Evolutionary conservation across 2,888 invertebrate genomes (phyloP).

Genomic region (Drosophila kuntzei): DNA sequence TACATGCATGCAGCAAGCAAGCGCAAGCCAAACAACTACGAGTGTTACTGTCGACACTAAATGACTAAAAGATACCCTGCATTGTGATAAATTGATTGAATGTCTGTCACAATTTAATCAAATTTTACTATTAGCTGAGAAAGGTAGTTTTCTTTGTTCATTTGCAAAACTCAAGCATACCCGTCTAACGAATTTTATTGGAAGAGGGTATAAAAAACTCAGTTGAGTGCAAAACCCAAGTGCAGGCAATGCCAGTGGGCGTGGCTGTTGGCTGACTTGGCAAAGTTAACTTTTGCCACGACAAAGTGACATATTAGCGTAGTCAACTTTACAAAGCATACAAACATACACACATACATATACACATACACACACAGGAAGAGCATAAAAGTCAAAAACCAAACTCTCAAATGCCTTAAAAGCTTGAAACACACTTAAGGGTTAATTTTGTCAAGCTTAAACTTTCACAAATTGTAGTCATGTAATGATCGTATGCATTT

Average conservation of each 20-base stretch:
- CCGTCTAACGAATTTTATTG: neutral
- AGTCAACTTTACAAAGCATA: conserved; percentile 75
- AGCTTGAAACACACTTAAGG: conserved; percentile 62
- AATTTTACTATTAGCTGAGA: neutral
- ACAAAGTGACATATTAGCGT: conserved; percentile 79
- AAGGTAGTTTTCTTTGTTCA: neutral
- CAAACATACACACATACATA: conserved; percentile 13
- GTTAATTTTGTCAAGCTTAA: conserved; percentile 72
- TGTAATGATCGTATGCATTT: conserved; percentile 1
- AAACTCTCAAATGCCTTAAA: conserved; percentile 54
- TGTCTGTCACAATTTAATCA: neutral
- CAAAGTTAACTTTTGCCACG: conserved; percentile 80
- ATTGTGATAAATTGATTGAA: neutral
- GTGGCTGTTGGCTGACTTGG: conserved; percentile 55
- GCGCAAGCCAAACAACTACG: conserved; percentile 47
- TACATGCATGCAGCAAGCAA: conserved; percentile 62
- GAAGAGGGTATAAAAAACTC: conserved; percentile 48
- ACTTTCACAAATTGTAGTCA: conserved; percentile 56
- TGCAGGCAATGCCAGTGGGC: conserved; percentile 64
- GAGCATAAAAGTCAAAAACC: conserved; percentile 34
- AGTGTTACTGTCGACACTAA: neutral
- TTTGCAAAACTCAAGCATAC: neutral
- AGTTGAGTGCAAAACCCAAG: conserved; percentile 71
- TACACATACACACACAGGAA: neutral
- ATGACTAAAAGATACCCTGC: conserved; percentile 22